phyloP scores from a whole-genome alignment of 2,888 invertebrate species.

The Uloborus plumipes region DNA sequence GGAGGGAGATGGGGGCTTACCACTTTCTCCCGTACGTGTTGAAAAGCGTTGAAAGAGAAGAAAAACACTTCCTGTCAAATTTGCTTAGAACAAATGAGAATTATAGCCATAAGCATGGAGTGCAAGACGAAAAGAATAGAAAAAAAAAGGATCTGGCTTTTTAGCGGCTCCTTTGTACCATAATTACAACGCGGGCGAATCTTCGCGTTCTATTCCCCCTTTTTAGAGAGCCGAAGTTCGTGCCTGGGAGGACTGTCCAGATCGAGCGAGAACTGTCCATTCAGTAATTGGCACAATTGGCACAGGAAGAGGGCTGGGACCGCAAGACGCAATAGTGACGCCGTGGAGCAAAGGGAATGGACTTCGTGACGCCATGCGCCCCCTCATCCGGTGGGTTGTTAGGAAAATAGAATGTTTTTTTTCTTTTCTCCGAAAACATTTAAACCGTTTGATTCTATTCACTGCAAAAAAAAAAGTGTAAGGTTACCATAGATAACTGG shows the following conservation, averaged over 20 bases:
- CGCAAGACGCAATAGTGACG: constrained; percentile 31
- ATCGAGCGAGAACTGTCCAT: constrained; percentile 33
- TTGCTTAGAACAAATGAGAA: constrained; percentile 57
- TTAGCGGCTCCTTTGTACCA: constrained; percentile 58
- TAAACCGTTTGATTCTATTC: too few relatives aligned
- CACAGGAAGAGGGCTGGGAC: constrained; percentile 35
- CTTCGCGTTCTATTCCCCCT: background rate
- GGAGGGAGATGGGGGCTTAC: background rate
- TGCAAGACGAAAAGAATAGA: constrained; percentile 12
- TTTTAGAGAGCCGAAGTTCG: constrained; percentile 31
- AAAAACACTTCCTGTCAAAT: constrained; percentile 59
- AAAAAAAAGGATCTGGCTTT: constrained; percentile 8
- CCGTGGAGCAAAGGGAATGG: background rate
- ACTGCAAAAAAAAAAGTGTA: too few relatives aligned
- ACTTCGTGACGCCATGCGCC: constrained; percentile 9
- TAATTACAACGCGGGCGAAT: constrained; percentile 50
- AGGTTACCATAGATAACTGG: too few relatives aligned
- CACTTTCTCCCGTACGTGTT: constrained; percentile 42
- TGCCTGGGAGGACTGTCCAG: constrained; percentile 23
- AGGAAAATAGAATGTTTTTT: too few relatives aligned
- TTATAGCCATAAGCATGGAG: constrained; percentile 40
- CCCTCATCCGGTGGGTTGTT: too few relatives aligned
- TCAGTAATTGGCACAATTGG: constrained; percentile 40
- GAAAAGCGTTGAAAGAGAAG: constrained; percentile 45
- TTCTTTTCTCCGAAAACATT: too few relatives aligned